Evolutionary conservation across 2,113 vertebrate species (phyloP), one percentile per base, ranked within the genome.

Genomic region (Accipiter virgatus): DNA sequence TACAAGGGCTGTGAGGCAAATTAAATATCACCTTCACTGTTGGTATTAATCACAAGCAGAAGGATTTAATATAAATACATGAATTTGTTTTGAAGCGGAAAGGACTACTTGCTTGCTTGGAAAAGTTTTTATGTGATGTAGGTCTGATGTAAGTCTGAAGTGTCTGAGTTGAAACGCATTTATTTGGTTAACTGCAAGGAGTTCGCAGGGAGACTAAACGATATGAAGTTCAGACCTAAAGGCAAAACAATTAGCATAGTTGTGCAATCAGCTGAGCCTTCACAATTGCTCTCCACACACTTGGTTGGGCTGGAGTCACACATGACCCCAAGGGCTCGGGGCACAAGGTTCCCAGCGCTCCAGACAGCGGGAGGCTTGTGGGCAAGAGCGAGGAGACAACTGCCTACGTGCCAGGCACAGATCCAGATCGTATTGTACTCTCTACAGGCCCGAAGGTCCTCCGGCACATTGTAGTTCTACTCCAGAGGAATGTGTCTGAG

Each of bases 211-310:
- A 90, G 23, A 42, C 18, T 6, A 65, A 86, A 70, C 8, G 2
- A 43, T 66, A 58, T 9, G 26, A 53, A 73, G 22, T 63, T 77
- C 31, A 93, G 55, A 71, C 45, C 63, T 72, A 81, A 88, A 58
- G 63, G 63, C 85, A 86, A 90, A 96, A n/a, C n/a, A 88, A 82
- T 93, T 90, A 90, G 5, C 79, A 77, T 62, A 96, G 78, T 18
- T 96, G 42, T 94, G 87, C 61, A 90, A 65, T 66, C 78, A 93
- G 4, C 50, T 48, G 52, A 82, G 71, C 19, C 71, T 77, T 86
- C 82, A 62, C 48, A 94, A 81, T 80, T 72, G 36, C 53, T 66
- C 16, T 88, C 16, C 50, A 55, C 62, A 50, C 40, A 62, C 26
- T 85, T 45, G 11, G 53, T 25, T 56, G 45, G 55, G 55, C 62